Base-by-base conservation (phyloP, 2,113 vertebrate genomes). In the Glaucidium brasilianum region DNA sequence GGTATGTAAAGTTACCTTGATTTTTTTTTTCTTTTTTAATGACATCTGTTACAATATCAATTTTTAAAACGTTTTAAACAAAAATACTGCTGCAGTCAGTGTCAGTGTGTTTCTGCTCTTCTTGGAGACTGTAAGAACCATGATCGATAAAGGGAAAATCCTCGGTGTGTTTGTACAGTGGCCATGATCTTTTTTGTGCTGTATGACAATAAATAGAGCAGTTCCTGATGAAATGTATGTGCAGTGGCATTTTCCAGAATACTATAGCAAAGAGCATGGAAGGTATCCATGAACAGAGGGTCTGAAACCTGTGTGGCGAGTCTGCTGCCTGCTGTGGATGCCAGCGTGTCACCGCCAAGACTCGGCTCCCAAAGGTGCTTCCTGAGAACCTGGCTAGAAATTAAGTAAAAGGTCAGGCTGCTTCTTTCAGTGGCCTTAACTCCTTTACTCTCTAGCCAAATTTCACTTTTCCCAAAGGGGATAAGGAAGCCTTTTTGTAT, bases 311-410 rank as follows among this genome's bases (percentile, higher is more conserved):
- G 1, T 1, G 4, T 9, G n/a, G 15, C 32, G 66, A 29, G 45
- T 30, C 26, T 25, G n/a, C 26, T 32, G 18, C 18, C 43, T 30
- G 17, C 47, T 21, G 9, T 8, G 35, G 37, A 8, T 8, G 26
- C 21, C 13, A 15, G 23, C 0, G 3, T 58, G n/a, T 22, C 2
- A 7, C 43, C 0, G 7, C 37, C 0, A 6, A 39, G 66, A 18
- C 32, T 77, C 16, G 1, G 1, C 68, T 80, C 39, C 45, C 16
- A 5, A 12, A 12, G 18, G 12, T 16, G 23, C 68, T 43, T 64
- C 45, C 43, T 2, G 4, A 34, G 62, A 45, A 63, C 21, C 47
- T 5, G 45, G 21, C 80, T 75, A 50, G 55, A 50, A 43, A 5
- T 47, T 3, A 16, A 26, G 29, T 11, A 43, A 55, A 27, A 43